These are phyloP conservation scores for Colinus virginianus DNA, from an alignment of 2,113 vertebrate genomes.

Conservation along the genomic window DNA sequence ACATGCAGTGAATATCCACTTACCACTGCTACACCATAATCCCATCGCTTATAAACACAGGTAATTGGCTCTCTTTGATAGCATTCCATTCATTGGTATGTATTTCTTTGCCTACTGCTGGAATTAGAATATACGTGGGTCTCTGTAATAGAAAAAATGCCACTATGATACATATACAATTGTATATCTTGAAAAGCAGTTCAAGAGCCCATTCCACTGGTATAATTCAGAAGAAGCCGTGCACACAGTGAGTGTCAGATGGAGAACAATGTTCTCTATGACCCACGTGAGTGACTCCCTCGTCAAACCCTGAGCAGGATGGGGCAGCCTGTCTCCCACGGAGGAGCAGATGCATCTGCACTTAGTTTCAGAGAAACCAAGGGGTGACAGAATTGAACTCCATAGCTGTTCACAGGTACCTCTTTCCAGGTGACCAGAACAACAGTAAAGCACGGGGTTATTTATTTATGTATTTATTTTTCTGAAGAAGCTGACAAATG, in stretches of 20 bases:
- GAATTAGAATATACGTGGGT: background rate
- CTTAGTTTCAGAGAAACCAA: background rate
- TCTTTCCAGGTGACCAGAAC: background rate
- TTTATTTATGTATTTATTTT: background rate
- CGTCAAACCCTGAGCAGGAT: background rate
- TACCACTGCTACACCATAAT: background rate
- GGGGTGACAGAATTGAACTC: background rate
- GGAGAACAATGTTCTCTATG: background rate
- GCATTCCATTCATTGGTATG: background rate
- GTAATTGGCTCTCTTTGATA: background rate
- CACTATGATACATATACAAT: background rate
- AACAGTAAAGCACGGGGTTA: background rate
- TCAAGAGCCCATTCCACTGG: background rate
- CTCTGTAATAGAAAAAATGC: background rate
- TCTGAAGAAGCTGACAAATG: background rate
- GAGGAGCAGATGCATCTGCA: background rate
- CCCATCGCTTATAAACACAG: background rate
- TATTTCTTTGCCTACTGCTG: background rate
- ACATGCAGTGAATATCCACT: background rate
- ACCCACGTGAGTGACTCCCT: accelerated
- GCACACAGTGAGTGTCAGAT: accelerated
- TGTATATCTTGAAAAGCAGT: background rate
- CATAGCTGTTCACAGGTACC: accelerated
- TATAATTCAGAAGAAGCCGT: background rate
- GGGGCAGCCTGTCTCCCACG: background rate